Base-by-base conservation (phyloP, 2,888 invertebrate species). In the Nemapogon koenigi region DNA sequence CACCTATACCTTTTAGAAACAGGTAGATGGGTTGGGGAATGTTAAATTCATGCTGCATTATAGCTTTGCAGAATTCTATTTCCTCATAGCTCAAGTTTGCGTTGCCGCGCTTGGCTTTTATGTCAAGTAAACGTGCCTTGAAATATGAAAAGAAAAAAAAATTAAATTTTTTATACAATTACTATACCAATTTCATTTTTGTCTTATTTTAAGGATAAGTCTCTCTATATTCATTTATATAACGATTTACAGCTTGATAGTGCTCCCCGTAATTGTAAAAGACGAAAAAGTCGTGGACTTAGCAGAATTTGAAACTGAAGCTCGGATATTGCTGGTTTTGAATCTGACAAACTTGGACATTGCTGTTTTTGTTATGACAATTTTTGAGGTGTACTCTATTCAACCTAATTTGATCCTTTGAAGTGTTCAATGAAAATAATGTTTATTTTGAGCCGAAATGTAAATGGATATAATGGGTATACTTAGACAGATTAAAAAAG, bases 11-110 rank as follows among this genome's bases (percentile, higher is more conserved):
- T 4, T 26, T 16, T 16, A 49, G 41, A 41, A 47, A 43, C 36
- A 47, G 41, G 29, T 38, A 48, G 6, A 54, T 2, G 1, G 55
- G 53, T 30, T 56, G 54, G 2, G 53, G 53, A 3, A 55, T 39
- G 37, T 56, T 55, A 19, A 51, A 49, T 15, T 39, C 29, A 11
- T 52, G 46, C 15, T 52, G 49, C 16, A 39, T 37, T 2, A 43
- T 37, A 4, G 50, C 46, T 38, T 53, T 52, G 37, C 49, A 45
- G 4, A 47, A 35, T 7, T 45, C 49, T 19, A 48, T 46, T 39
- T 54, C 53, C 36, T 43, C 41, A 33, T 46, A 46, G n/a, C 44
- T 51, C 15, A 52, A 46, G 13, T 43, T 43, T 40, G 27, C n/a
- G 16, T 42, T 31, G 29, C 49, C 51, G 36, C 53, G 46, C 38